Percentiles rank a stretch among this genome's conserved stretches.
Conservation (phyloP, 2,797 vertebrate genomes). For the Epinephelus coioides region DNA sequence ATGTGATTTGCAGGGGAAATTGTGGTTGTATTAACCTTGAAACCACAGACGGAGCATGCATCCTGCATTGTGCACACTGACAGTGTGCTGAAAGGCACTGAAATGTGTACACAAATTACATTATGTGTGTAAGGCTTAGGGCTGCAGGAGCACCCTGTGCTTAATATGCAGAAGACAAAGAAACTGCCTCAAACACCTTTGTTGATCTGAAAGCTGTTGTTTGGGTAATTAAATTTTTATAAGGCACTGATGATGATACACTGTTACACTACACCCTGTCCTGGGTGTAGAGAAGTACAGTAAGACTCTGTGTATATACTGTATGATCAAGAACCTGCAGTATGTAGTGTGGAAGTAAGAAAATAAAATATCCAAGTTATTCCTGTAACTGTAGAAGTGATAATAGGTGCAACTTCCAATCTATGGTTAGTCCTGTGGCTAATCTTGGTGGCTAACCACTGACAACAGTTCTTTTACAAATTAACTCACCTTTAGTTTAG, state of each 20-base stretch:
- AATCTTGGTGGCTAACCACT: no score
- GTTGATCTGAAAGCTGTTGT: constrained; percentile 12
- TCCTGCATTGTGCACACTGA: background rate
- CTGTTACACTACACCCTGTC: background rate
- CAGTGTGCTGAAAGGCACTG: background rate
- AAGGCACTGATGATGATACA: background rate
- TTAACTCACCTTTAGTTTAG: no score
- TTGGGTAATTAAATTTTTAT: constrained; percentile 2
- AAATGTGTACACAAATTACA: background rate
- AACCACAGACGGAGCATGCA: background rate
- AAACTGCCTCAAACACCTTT: background rate
- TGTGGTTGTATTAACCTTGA: constrained; percentile 3
- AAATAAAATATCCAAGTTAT: background rate
- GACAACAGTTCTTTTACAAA: no score
- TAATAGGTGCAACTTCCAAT: no score
- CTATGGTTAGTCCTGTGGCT: no score
- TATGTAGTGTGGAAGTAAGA: background rate
- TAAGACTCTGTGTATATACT: background rate
- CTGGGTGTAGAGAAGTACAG: background rate
- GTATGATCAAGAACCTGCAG: background rate
- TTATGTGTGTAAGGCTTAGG: background rate
- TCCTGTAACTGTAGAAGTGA: no score
- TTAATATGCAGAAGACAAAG: constrained; percentile 6
- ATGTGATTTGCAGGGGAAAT: background rate
- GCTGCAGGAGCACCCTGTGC: constrained; percentile 2